Base-by-base conservation (phyloP, 2,888 invertebrate genomes). In the Rambutsinella grinnellia region DNA sequence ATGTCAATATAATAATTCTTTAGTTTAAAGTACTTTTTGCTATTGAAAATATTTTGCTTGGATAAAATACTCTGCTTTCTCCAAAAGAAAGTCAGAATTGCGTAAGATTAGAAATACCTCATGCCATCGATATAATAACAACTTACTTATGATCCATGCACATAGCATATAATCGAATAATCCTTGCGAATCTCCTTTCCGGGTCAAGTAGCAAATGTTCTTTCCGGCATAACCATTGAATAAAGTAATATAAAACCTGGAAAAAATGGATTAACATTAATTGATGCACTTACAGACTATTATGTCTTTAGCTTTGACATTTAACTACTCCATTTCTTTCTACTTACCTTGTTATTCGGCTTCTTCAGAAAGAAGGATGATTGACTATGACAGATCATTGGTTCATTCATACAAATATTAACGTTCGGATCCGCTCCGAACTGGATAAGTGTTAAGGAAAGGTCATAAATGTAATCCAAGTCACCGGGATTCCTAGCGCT, bases 391-490 rank as follows among this genome's bases (percentile, higher is more conserved):
- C 88, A 88, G 75, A 89, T 88, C 84, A 87, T 87, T 15, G 88
- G 87, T 75, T 88, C 88, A 1, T 87, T 80, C 71, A 79, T 85
- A 63, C 79, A 79, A 77, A 83, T 82, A 75, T 79, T 81, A 47
- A 84, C 70, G 24, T 63, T 72, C 2, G 93, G 92, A 88, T 93
- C 90, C 51, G 92, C 93, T 63, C 93, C 93, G 85, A 92, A 92
- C 85, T 92, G 92, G 57, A 93, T 89, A 19, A 93, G 88, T 0
- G 92, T 92, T 78, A 91, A 86, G 2, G 92, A 90, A 84, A 93
- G 88, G 84, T 91, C 91, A 85, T 92, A 91, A 67, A 93, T 90
- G 85, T 91, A 91, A 80, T 90, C 88, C 84, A 93, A 90, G 85
- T 93, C 93, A 62, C 88, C 88, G 69, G 91, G 90, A 71, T 89